Conservation (phyloP, 2,888 invertebrate genomes). For the Ectemnius continuus region DNA sequence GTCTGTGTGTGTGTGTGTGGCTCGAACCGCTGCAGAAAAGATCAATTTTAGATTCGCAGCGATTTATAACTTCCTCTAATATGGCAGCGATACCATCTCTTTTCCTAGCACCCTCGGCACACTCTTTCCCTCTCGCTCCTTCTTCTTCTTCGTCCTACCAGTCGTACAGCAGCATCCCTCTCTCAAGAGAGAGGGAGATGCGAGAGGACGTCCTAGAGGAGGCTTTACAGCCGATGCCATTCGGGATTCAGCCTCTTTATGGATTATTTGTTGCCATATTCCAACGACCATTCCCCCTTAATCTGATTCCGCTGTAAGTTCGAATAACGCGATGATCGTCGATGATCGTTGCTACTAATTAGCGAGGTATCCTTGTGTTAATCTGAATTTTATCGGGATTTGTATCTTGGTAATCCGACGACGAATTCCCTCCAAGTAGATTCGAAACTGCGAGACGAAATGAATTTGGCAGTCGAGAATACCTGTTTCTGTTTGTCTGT, state of each 20-base stretch:
- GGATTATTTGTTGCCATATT: conserved; percentile 53
- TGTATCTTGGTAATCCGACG: conserved; percentile 42
- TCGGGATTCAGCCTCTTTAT: conserved; percentile 25
- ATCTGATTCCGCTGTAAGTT: conserved; percentile 31
- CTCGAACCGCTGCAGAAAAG: conserved; percentile 73
- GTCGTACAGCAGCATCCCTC: too few species aligned
- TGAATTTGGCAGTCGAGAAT: conserved; percentile 49
- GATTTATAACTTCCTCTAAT: conserved; percentile 79
- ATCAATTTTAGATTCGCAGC: conserved; percentile 78
- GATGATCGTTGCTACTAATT: conserved; percentile 1
- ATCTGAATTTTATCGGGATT: conserved; percentile 30
- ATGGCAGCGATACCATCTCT: conserved; percentile 67
- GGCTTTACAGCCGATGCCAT: conserved; percentile 42
- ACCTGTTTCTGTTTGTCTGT: conserved; percentile 34
- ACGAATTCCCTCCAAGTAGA: conserved; percentile 39
- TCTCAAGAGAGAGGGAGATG: too few species aligned
- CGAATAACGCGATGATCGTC: conserved; percentile 22
- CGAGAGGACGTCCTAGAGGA: background rate
- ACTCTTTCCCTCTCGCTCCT: conserved; percentile 4
- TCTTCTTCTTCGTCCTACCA: background rate
- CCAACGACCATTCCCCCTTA: conserved; percentile 3
- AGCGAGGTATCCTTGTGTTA: background rate
- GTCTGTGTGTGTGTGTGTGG: conserved; percentile 26
- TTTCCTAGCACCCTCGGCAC: conserved; percentile 26
- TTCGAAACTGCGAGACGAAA: too few species aligned